Evolutionary conservation across 2,113 vertebrate species (phyloP).

Genomic region (Salminus brasiliensis): DNA sequence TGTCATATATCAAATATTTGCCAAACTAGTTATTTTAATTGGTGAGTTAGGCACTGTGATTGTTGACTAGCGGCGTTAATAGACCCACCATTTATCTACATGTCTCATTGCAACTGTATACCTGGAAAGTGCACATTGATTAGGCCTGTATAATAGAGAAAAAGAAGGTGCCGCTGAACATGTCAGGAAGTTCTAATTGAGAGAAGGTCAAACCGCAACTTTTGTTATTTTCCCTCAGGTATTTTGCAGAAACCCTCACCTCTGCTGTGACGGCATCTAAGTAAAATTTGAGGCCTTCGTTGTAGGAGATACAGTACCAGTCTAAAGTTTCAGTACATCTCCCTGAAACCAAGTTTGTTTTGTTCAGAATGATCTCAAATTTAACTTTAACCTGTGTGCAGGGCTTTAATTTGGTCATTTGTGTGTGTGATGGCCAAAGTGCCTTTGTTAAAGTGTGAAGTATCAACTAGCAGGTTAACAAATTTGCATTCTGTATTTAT

Average conservation of each 20-base stretch:
- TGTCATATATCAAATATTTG: no score
- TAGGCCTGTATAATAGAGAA: neutral
- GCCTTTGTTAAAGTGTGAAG: no score
- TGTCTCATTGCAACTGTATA: no score
- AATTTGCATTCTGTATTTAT: neutral
- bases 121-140: no score
- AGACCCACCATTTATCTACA: no score
- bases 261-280: slow-evolving; percentile 88
- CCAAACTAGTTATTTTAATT: no score
- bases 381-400: neutral
- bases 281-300: slow-evolving; percentile 68
- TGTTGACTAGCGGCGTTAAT: no score
- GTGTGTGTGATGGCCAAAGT: no score
- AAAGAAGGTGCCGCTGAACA: neutral
- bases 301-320: slow-evolving; percentile 49
- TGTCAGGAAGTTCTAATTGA: neutral
- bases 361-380: neutral
- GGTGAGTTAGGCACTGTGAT: no score
- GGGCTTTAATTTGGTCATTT: no score
- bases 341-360: neutral
- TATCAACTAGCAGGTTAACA: no score
- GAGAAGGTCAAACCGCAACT: neutral
- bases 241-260: slow-evolving; percentile 83
- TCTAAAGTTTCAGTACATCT: neutral
- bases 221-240: slow-evolving; percentile 69